A percentile compares a stretch with the other conserved stretches of the same genome.
phyloP scores from a whole-genome alignment of 2,113 vertebrate species.

The Crotalus horridus region DNA sequence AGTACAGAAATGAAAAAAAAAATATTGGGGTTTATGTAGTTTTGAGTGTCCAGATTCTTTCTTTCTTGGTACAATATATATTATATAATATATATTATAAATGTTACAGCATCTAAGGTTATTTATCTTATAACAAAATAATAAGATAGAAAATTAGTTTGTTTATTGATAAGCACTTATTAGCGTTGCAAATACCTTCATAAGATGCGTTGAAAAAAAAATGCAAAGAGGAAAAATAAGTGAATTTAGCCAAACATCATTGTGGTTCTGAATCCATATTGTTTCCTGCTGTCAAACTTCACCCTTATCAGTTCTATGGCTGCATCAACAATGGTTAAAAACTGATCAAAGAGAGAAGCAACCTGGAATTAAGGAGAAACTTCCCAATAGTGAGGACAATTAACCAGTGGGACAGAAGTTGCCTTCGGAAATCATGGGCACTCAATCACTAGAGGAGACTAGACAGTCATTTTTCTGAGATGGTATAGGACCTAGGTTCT shows the following conservation, averaged over 20 bases:
- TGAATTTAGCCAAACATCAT: neutral
- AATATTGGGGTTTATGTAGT: neutral
- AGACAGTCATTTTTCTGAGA: too few species aligned
- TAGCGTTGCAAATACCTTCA: neutral
- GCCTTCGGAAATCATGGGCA: too few species aligned
- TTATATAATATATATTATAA: neutral
- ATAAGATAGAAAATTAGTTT: neutral
- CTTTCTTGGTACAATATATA: neutral
- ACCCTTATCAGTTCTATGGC: neutral
- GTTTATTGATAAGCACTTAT: neutral
- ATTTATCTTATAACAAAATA: too few species aligned
- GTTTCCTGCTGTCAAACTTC: neutral
- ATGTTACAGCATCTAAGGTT: neutral
- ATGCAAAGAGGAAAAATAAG: neutral
- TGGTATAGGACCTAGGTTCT: too few species aligned
- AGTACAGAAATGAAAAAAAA: neutral
- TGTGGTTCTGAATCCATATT: neutral
- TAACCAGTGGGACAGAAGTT: too few species aligned
- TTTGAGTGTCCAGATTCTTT: neutral
- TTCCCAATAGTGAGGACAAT: too few species aligned
- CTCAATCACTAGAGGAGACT: too few species aligned
- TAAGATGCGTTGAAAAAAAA: neutral
- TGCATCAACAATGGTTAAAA: too few species aligned
- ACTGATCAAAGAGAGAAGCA: too few species aligned
- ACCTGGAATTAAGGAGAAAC: too few species aligned